Conservation (phyloP, 2,113 vertebrate genomes). For the Nanorana parkeri region DNA sequence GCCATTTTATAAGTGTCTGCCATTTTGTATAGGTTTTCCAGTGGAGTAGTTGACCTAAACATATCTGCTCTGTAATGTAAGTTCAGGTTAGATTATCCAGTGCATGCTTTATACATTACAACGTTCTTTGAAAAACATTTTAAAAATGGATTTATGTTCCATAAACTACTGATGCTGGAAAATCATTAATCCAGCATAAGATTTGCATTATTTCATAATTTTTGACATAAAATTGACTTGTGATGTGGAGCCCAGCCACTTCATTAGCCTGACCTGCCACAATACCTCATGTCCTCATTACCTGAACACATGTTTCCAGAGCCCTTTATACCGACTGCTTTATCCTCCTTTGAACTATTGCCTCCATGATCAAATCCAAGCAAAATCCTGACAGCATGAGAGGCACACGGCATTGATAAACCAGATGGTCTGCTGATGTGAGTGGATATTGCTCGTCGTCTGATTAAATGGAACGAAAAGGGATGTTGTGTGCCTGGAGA, state of each 20-base stretch:
- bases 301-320: conserved; percentile 45
- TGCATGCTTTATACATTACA: not conserved
- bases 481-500: not conserved
- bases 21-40: no score
- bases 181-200: not conserved
- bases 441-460: not conserved
- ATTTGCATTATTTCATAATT: not conserved
- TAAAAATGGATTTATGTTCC: not conserved
- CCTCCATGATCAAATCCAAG: conserved; percentile 35
- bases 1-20: no score
- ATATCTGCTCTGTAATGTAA: no score
- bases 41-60: no score
- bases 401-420: conserved; percentile 20
- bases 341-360: conserved; percentile 46
- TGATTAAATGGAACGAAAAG: conserved; percentile 34
- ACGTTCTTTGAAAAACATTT: not conserved
- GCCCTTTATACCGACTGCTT: conserved; percentile 24
- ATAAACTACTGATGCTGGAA: not conserved
- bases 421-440: conserved; percentile 41
- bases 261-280: conserved; percentile 7
- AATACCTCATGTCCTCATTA: conserved; percentile 41
- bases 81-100: not conserved
- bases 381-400: conserved; percentile 43
- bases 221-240: not conserved
- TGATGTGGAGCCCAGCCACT: conserved; percentile 10